phyloP scores from a whole-genome alignment of 2,113 vertebrate species.

The Erinaceus europaeus region DNA sequence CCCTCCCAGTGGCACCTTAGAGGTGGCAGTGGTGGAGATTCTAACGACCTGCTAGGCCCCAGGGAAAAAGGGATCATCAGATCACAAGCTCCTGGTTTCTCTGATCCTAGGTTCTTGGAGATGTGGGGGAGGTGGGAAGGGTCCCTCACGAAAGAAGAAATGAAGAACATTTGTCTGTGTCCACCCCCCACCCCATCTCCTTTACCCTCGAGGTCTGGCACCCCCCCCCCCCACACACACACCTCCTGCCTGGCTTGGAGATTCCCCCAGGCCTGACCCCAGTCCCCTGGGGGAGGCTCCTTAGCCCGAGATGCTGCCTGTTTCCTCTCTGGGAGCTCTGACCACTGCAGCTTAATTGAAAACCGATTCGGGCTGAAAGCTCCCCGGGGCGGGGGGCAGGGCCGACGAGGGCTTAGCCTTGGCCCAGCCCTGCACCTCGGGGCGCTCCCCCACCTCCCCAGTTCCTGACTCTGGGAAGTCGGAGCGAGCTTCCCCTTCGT shows the following conservation, averaged over 20 bases:
- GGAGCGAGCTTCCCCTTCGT: not conserved
- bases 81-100: not conserved
- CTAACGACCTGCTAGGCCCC: not conserved
- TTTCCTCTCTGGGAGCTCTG: constrained; percentile 77
- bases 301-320: constrained; percentile 56
- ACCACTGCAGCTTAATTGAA: constrained; percentile 85
- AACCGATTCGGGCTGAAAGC: constrained; percentile 83
- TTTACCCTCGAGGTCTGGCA: constrained; percentile 16
- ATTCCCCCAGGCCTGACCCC: constrained; percentile 48
- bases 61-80: not conserved
- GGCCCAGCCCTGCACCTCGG: constrained; percentile 48
- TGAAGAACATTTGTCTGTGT: not conserved
- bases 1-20: not conserved
- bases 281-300: constrained; percentile 30
- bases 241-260: not conserved
- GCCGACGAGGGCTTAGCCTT: constrained; percentile 73
- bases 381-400: constrained; percentile 81
- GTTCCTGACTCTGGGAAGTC: constrained; percentile 42
- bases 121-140: not conserved
- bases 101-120: constrained; percentile 26
- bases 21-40: not conserved
- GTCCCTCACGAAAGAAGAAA: too few species aligned
- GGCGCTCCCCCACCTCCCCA: not conserved
- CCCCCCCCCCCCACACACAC: not conserved
- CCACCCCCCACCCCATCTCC: not conserved